Evolutionary conservation across 2,888 invertebrate species (phyloP), one percentile per base, ranked within the genome.

Genomic region (Dinocampus coccinellae): DNA sequence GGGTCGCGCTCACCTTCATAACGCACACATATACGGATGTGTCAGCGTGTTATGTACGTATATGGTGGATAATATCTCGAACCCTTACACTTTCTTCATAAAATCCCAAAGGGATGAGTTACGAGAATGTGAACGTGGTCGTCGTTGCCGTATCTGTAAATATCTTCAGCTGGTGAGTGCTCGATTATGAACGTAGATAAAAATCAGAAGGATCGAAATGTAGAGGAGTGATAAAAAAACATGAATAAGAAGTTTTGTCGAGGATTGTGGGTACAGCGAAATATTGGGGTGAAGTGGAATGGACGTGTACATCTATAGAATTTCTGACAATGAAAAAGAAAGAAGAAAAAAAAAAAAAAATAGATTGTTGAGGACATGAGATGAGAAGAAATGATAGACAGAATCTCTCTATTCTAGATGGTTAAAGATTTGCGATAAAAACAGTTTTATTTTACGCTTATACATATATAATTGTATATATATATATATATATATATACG

Each of bases 371-470:
- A 64, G 42, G 24, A 24, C 42, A 22, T 24, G 26, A 22, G 20
- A 39, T 26, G 10, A 42, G 60, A n/a, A 33, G 33, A 57, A 52
- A 53, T 70, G 73, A n/a, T n/a, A 76, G 80, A 82, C 82, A 79
- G 53, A 76, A 83, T 82, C 82, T 69, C 67, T 52, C 69, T 7
- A 39, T 13, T 64, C 72, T 70, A 70, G 75, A 78, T 78, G 73
- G 73, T 74, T 73, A 70, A 74, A 79, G 79, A 81, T 81, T 57
- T 64, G 36, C 70, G 83, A 82, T 82, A 84, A 81, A 76, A 73
- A 72, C 76, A 61, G 78, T 78, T 80, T 75, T 75, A 72, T 76
- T 70, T 67, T 70, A 72, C 69, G 60, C 55, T 58, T 61, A 73
- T 69, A 73, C 74, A 20, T 20, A 29, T 47, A 20, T 67, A n/a